Base-by-base conservation (phyloP, 2,113 vertebrate species). In the Rafetus swinhoei region DNA sequence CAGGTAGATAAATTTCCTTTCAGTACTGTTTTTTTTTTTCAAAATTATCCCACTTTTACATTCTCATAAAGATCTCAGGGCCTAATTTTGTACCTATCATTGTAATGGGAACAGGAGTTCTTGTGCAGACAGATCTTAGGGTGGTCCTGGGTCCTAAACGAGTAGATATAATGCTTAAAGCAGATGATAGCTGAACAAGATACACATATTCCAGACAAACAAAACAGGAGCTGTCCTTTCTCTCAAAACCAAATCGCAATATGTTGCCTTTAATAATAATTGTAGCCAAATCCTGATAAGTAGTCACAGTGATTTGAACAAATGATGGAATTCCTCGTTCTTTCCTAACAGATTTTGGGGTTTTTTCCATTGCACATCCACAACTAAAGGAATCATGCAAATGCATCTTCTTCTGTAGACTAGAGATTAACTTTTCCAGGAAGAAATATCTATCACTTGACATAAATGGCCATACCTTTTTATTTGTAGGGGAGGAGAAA, bases 221-320 rank as follows among this genome's bases (percentile, higher is more conserved):
- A 93, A 92, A 96, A 87, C 59, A 86, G 81, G 22, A 87, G 56
- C 27, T 84, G 69, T 77, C 25, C 25, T 95, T 25, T 94, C 39
- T 13, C 25, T 87, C 0, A 0, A 85, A 87, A 59, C 52, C 3
- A n/a, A 39, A 13, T 29, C 54, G 84, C 84, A 52, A 50, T 54
- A 52, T 1, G 0, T 81, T 84, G 15, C 27, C 90, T 95, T 79
- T 85, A 27, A 24, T 85, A 82, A 29, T 32, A n/a, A 74, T 90
- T 65, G 60, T 35, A 74, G n/a, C 18, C 7, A 74, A 88, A 15
- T 54, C 32, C 91, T 69, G 79, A 72, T 15, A 72, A 24, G n/a
- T 8, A 85, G 53, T 32, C 84, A 56, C 56, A 81, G 56, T 62
- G 89, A 13, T 65, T 12, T 65, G 13, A 56, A 15, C 0, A 80